Evolutionary conservation across 2,797 vertebrate species (phyloP).

Genomic region (Pteropus rufus): DNA sequence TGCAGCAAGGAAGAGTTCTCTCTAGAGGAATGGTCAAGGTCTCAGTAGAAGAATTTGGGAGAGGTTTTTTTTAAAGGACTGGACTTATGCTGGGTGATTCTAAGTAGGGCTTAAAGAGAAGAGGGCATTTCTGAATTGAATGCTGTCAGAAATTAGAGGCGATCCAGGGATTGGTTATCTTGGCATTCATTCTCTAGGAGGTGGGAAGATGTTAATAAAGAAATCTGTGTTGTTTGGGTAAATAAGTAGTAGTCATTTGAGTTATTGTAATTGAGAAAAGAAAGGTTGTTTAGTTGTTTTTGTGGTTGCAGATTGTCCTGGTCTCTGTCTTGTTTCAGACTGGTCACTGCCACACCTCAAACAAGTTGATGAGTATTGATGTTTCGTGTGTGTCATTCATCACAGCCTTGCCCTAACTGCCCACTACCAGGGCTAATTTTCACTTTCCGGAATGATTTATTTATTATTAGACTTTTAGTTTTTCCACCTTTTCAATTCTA

Average conservation of each 20-base stretch:
- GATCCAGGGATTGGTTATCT: not conserved
- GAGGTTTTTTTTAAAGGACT: not conserved
- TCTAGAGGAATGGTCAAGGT: not conserved
- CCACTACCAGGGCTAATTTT: not conserved
- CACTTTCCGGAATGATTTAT: not conserved
- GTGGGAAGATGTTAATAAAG: not conserved
- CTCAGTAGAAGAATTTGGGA: not conserved
- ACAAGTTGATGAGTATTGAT: not conserved
- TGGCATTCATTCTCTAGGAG: not conserved
- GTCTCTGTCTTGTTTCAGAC: not conserved
- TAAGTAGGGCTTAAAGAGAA: not conserved
- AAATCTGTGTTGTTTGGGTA: not conserved
- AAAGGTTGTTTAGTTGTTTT: rapidly evolving
- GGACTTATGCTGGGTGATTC: not conserved
- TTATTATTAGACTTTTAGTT: not conserved
- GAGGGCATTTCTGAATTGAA: not conserved
- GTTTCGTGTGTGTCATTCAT: not conserved
- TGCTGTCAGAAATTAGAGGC: not conserved
- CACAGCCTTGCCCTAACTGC: not conserved
- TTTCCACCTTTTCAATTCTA: not conserved
- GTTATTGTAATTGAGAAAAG: too few relatives aligned
- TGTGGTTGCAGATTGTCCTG: not conserved
- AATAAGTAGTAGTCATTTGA: not conserved
- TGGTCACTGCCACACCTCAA: rapidly evolving
- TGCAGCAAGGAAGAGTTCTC: not conserved